A percentile compares a stretch with the other conserved stretches of the same genome.
These are phyloP conservation scores for Caranx ignobilis DNA, from an alignment of 2,113 vertebrate genomes.

Conservation along the genomic window DNA sequence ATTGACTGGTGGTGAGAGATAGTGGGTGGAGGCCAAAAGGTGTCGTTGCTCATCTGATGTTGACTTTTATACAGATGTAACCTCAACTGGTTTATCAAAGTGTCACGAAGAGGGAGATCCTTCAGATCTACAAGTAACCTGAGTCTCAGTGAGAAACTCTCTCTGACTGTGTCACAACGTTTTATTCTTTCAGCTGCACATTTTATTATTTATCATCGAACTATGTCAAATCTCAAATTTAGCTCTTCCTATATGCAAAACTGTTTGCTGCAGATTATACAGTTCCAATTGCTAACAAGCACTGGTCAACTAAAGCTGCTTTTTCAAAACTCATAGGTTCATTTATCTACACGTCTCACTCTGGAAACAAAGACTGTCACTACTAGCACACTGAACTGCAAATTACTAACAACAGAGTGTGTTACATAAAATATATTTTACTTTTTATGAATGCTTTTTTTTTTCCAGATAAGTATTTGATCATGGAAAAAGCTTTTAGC, in stretches of 20 bases:
- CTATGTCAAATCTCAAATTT: neutral
- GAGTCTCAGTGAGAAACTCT: neutral
- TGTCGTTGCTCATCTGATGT: constrained; percentile 24
- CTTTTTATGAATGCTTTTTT: too few species aligned
- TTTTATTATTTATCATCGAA: neutral
- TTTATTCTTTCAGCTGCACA: neutral
- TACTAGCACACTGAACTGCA: too few species aligned
- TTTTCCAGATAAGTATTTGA: too few species aligned
- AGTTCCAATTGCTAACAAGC: too few species aligned
- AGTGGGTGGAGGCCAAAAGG: constrained; percentile 46
- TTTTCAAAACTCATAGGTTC: too few species aligned
- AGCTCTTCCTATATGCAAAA: neutral
- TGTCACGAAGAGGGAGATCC: neutral
- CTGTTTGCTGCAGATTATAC: too few species aligned
- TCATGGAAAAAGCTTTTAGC: too few species aligned
- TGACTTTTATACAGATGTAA: constrained; percentile 27
- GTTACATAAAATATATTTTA: too few species aligned
- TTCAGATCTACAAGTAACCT: neutral
- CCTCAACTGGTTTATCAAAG: neutral
- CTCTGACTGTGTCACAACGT: neutral
- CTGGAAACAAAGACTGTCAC: too few species aligned
- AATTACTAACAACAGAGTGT: too few species aligned
- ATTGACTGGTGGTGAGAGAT: constrained; percentile 51
- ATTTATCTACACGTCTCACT: too few species aligned
- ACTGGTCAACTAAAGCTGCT: too few species aligned